phyloP scores from a whole-genome alignment of 2,797 vertebrate species.

The Dromococcyx pavoninus region DNA sequence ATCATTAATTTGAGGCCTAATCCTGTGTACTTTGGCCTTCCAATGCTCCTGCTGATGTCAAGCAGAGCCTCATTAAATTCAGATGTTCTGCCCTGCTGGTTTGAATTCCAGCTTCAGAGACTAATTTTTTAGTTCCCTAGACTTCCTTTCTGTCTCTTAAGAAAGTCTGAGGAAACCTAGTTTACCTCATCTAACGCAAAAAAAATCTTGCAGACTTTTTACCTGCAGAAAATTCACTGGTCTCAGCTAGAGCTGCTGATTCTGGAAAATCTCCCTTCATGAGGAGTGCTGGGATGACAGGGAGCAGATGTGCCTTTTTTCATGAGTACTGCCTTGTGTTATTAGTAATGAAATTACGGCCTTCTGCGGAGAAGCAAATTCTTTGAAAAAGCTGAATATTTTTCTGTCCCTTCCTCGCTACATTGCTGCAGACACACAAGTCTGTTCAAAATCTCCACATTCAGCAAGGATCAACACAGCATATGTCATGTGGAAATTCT shows the following conservation, averaged over 20 bases:
- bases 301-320: not conserved
- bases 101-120: not conserved
- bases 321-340: not conserved
- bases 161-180: not conserved
- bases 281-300: not conserved
- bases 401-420: not conserved
- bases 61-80: conserved; percentile 45
- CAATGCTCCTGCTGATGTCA: conserved; percentile 34
- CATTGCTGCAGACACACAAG: fast-evolving
- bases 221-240: not conserved
- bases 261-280: not conserved
- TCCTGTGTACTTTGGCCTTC: not conserved
- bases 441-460: not conserved
- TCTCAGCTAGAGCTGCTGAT: not conserved
- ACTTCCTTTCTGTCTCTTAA: not conserved
- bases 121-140: not conserved
- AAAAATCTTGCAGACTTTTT: not conserved
- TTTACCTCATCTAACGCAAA: not conserved
- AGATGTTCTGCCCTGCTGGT: conserved; percentile 23
- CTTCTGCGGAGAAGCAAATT: not conserved
- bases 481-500: fast-evolving
- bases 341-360: not conserved
- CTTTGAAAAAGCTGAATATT: not conserved
- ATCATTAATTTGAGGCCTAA: conserved; percentile 53
- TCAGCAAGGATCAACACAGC: not conserved